phyloP scores from a whole-genome alignment of 1,140 invertebrate species.

The Drosophila rufa region DNA sequence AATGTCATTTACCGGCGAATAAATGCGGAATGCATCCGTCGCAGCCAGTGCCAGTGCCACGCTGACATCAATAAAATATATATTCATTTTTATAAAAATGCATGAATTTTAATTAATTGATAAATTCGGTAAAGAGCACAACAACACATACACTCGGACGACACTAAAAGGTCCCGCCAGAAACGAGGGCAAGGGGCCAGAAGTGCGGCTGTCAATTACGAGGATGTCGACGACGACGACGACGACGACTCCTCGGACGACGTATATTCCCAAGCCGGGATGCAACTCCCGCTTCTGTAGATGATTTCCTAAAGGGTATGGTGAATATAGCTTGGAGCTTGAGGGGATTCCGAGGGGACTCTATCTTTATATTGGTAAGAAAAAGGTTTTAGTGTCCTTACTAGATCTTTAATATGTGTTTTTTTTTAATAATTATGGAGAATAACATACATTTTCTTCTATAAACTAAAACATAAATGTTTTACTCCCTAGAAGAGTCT shows the following conservation, averaged over 20 bases:
- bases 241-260: slow-evolving; percentile 42
- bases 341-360: too few species aligned
- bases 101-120: slow-evolving; percentile 84
- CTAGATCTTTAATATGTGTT: background rate
- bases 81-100: slow-evolving; percentile 79
- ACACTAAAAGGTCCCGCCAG: slow-evolving; percentile 37
- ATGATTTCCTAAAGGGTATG: background rate
- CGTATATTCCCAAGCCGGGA: slow-evolving; percentile 33
- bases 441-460: too few species aligned
- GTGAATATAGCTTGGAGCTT: background rate
- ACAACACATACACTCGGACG: slow-evolving; percentile 16
- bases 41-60: slow-evolving; percentile 7
- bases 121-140: slow-evolving; percentile 78
- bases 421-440: too few species aligned
- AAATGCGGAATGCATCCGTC: slow-evolving; percentile 52
- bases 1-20: slow-evolving; percentile 71
- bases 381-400: background rate
- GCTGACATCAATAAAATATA: slow-evolving; percentile 60
- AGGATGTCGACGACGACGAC: slow-evolving; percentile 59
- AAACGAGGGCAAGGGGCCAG: slow-evolving; percentile 4
- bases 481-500: too few species aligned
- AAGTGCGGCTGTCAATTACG: slow-evolving; percentile 81
- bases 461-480: too few species aligned
- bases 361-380: accelerated
- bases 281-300: background rate